Evolutionary conservation across 2,113 vertebrate genomes (phyloP).

Genomic region (Hippocampus guttulatus): DNA sequence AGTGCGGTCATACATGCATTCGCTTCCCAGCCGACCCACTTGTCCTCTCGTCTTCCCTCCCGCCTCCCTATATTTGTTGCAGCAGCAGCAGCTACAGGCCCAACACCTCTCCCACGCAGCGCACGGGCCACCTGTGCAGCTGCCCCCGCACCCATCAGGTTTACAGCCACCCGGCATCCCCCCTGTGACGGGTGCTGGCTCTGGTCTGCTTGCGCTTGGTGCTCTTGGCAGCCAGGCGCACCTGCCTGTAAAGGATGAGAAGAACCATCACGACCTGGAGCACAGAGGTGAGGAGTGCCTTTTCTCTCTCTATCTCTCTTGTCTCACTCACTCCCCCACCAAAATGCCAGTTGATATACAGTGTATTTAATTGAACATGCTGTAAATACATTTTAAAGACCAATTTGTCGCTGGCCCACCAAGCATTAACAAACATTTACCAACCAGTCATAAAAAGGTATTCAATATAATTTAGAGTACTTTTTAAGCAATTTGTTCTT

Average conservation of each 20-base stretch:
- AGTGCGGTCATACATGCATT: slow-evolving; percentile 38
- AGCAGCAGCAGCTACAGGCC: slow-evolving; percentile 98
- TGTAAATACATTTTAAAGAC: not conserved
- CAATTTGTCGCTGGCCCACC: not conserved
- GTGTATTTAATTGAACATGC: not conserved
- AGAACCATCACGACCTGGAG: slow-evolving; percentile 94
- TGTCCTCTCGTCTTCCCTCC: slow-evolving; percentile 61
- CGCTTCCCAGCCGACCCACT: slow-evolving; percentile 70
- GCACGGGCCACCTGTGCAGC: slow-evolving; percentile 88
- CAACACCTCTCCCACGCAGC: slow-evolving; percentile 94
- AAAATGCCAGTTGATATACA: not conserved
- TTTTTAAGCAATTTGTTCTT: not conserved
- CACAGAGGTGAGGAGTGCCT: slow-evolving; percentile 84
- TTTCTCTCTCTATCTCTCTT: slow-evolving; percentile 10
- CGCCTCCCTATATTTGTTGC: slow-evolving; percentile 58
- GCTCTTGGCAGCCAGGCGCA: slow-evolving; percentile 92
- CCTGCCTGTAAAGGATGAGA: slow-evolving; percentile 93
- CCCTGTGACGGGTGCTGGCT: slow-evolving; percentile 80
- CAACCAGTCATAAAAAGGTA: slow-evolving; percentile 2
- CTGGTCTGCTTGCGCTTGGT: slow-evolving; percentile 85
- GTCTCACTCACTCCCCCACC: not conserved
- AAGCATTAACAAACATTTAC: not conserved
- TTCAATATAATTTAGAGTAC: not conserved
- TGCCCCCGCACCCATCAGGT: slow-evolving; percentile 89
- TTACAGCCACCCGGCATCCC: slow-evolving; percentile 89